Percentiles rank a stretch among this genome's conserved stretches.
These are phyloP conservation scores for Spodoptera frugiperda DNA, from an alignment of 1,140 invertebrate genomes.

Conservation along the genomic window DNA sequence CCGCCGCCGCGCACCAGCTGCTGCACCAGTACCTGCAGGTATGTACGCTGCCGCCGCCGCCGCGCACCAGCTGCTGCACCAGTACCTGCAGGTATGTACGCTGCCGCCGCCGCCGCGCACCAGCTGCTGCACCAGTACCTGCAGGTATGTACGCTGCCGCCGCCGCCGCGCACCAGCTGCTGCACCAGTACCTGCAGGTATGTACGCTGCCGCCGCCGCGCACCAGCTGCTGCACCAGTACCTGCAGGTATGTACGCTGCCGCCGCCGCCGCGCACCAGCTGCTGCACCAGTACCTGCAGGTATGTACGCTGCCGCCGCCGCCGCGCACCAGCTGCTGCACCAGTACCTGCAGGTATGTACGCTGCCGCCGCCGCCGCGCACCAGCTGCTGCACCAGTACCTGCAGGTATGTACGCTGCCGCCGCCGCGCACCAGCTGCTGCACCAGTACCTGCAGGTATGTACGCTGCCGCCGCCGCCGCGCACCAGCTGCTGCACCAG, in stretches of 20 bases:
- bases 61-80: conserved; percentile 77
- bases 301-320: too few relatives aligned
- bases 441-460: too few relatives aligned
- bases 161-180: conserved; percentile 74
- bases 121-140: conserved; percentile 79
- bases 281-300: conserved; percentile 80
- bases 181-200: too few relatives aligned
- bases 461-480: conserved; percentile 77
- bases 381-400: conserved; percentile 79
- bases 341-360: too few relatives aligned
- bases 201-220: conserved; percentile 76
- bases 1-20: conserved; percentile 75
- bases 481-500: conserved; percentile 78
- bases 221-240: conserved; percentile 79
- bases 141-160: too few relatives aligned
- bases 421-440: conserved; percentile 76
- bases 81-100: too few relatives aligned
- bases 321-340: conserved; percentile 78
- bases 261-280: conserved; percentile 75
- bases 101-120: conserved; percentile 77
- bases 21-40: too few relatives aligned
- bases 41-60: conserved; percentile 78
- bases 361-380: conserved; percentile 77
- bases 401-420: too few relatives aligned
- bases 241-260: too few relatives aligned